Evolutionary conservation across 2,797 vertebrate genomes (phyloP).

Genomic region (Pseudomugil gertrudae): DNA sequence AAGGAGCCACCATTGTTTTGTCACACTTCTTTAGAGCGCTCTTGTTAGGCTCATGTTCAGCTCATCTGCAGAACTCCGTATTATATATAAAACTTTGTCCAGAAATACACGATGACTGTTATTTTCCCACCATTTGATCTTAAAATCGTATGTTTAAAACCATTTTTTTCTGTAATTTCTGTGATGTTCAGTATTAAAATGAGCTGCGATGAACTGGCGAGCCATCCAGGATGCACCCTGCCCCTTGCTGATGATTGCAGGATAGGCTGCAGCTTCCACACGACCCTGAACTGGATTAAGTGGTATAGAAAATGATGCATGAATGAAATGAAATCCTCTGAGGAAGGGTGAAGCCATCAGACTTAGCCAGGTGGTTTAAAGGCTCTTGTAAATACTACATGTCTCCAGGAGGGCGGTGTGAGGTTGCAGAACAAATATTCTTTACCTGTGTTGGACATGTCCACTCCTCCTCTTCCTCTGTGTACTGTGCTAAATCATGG

Average conservation of each 20-base stretch:
- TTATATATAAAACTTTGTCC: background rate
- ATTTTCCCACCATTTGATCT: background rate
- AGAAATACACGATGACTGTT: background rate
- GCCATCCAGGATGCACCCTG: too few relatives aligned
- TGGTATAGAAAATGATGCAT: too few relatives aligned
- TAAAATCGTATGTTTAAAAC: background rate
- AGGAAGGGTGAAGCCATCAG: background rate
- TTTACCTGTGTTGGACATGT: slow-evolving; percentile 44
- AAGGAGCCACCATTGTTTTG: background rate
- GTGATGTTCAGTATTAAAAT: background rate
- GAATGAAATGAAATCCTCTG: background rate
- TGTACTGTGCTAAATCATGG: slow-evolving; percentile 74
- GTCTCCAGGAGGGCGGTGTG: slow-evolving; percentile 26
- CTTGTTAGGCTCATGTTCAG: background rate
- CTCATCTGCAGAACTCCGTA: background rate
- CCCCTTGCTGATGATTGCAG: too few relatives aligned
- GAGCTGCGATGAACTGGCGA: too few relatives aligned
- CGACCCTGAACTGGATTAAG: too few relatives aligned
- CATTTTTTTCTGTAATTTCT: background rate
- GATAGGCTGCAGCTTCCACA: too few relatives aligned
- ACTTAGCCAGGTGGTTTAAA: background rate
- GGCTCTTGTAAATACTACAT: slow-evolving; percentile 62
- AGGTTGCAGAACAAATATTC: slow-evolving; percentile 17
- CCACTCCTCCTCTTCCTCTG: slow-evolving; percentile 55
- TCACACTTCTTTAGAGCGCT: background rate